Conservation (phyloP, 2,113 vertebrate genomes). For the Labeo rohita region DNA sequence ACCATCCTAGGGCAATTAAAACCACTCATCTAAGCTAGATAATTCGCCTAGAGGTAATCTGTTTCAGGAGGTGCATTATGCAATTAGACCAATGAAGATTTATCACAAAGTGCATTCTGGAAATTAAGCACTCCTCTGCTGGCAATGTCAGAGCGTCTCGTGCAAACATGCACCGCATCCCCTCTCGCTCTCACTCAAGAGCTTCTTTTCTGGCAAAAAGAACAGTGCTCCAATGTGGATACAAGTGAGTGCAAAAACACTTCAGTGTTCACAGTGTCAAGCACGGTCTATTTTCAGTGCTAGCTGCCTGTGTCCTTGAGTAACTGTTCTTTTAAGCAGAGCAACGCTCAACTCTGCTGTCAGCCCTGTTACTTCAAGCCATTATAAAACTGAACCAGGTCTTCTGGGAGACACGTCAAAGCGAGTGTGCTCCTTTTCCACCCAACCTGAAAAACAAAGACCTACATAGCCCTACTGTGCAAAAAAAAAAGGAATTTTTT, state of each 20-base stretch:
- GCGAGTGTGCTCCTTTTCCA: conserved; percentile 57
- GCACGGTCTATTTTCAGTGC: conserved; percentile 66
- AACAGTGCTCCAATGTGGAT: conserved; percentile 10
- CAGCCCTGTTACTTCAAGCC: conserved; percentile 46
- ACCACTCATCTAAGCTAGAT: neutral
- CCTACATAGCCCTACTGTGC: conserved; percentile 7
- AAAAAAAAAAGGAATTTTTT: conserved; percentile 11
- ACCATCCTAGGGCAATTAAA: conserved; percentile 14
- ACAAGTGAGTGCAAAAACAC: conserved; percentile 45
- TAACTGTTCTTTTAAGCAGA: conserved; percentile 47
- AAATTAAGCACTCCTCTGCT: neutral
- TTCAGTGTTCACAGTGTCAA: conserved; percentile 57
- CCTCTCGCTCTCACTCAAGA: conserved; percentile 29
- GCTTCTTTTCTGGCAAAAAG: conserved; percentile 40
- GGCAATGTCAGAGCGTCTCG: neutral
- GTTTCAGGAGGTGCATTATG: neutral
- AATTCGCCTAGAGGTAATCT: conserved; percentile 6
- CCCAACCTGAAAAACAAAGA: conserved; percentile 48
- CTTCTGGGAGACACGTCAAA: conserved; percentile 53
- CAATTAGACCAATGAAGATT: conserved; percentile 29
- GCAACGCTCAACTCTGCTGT: conserved; percentile 52
- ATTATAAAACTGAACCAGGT: conserved; percentile 58
- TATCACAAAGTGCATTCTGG: conserved; percentile 24
- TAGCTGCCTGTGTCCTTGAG: conserved; percentile 50
- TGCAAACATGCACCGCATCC: conserved; percentile 5